Evolutionary conservation across 2,888 invertebrate genomes (phyloP).

Genomic region (Machimus rusticus): DNA sequence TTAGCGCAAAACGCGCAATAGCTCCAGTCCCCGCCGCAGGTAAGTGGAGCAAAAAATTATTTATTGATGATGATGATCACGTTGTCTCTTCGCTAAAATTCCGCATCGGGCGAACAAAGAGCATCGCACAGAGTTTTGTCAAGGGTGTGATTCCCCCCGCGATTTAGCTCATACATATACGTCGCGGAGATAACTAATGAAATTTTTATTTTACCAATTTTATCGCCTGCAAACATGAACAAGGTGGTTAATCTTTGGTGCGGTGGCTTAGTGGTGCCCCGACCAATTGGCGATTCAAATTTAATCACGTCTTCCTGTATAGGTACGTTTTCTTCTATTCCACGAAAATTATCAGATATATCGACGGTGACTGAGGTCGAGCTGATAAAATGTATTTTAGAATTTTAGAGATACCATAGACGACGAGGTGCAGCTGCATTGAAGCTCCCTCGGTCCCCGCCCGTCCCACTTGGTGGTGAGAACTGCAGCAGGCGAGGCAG

Average conservation of each 20-base stretch:
- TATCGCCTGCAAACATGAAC: neutral
- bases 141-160: neutral
- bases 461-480: too few relatives aligned
- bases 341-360: slow-evolving; percentile 11
- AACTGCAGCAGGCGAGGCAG: neutral
- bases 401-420: neutral
- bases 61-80: neutral
- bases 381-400: slow-evolving; percentile 4
- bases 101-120: neutral
- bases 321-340: slow-evolving; percentile 5
- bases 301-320: slow-evolving; percentile 40
- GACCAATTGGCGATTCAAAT: slow-evolving; percentile 8
- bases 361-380: neutral
- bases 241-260: neutral
- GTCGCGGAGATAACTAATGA: neutral
- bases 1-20: neutral
- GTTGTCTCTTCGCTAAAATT: neutral
- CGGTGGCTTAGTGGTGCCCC: neutral
- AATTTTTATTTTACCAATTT: neutral
- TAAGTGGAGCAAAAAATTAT: neutral
- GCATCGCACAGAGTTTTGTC: neutral
- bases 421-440: neutral
- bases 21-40: neutral
- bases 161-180: neutral
- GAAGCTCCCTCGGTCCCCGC: neutral